Evolutionary conservation across 2,797 vertebrate species (phyloP), one percentile per base, ranked within the genome.

Genomic region (Pseudochaenichthys georgianus): DNA sequence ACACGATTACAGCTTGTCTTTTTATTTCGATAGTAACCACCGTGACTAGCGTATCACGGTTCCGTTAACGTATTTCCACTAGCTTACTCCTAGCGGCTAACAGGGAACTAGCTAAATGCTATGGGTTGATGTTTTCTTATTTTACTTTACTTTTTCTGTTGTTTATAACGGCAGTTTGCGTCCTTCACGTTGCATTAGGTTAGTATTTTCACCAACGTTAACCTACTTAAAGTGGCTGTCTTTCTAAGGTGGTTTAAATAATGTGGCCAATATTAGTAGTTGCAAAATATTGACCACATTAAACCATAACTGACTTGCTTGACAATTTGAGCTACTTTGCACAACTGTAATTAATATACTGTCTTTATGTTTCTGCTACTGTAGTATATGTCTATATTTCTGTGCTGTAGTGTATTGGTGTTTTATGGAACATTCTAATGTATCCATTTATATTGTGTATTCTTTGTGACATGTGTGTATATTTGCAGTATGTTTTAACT

Each of bases 11-110:
- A 6, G 2, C 13, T 23, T 59, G 0, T 38, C 34, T 0, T 74
- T 66, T 13, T 48, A 73, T 77, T 34, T 80, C 5, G 5, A 50
- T 9, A 41, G 42, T 16, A 19, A 48, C 60, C 15, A 3, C 48
- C 70, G 50, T 68, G 79, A 74, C 42, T 54, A 38, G 15, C 54
- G 68, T 38, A 21, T 46, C 48, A 47, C 71, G 48, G 79, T 19
- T 68, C 60, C 6, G 70, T 75, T 74, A 72, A 70, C 80, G 80
- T 75, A 74, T 76, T 57, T 83, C 57, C 23, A 69, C 77, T 79
- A 75, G 82, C 82, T 62, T 47, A 78, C 75, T 80, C 59, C 41
- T 42, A 72, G 83, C 80, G 52, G 88, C 88, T 85, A 88, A 77
- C 86, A 38, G 64, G 43, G 45, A 46, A 73, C 70, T 58, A 50